These are phyloP conservation scores for Octonoba sinensis DNA, from an alignment of 2,888 invertebrate species.

Conservation along the genomic window DNA sequence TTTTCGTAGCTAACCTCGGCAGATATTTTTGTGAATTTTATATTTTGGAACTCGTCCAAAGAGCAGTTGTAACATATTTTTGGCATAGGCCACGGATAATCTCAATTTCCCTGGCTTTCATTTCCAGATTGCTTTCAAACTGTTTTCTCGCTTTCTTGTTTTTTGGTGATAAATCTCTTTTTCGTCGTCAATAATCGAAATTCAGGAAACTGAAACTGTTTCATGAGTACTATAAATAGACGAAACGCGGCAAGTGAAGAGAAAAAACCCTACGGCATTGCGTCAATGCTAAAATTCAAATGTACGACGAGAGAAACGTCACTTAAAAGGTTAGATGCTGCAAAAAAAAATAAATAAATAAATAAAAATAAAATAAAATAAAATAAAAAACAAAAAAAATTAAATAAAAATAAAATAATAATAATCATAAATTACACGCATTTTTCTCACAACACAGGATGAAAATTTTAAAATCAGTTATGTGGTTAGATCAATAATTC, in stretches of 20 bases:
- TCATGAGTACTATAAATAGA: conserved; percentile 34
- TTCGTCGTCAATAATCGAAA: conserved; percentile 33
- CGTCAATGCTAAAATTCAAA: conserved; percentile 6
- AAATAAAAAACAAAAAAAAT: too few relatives aligned
- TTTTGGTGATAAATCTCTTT: conserved; percentile 24
- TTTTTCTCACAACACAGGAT: too few relatives aligned
- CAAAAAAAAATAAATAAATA: neutral
- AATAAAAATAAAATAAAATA: too few relatives aligned
- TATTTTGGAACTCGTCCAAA: conserved; percentile 64
- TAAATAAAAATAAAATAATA: too few relatives aligned
- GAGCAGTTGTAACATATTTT: conserved; percentile 63
- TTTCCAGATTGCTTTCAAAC: conserved; percentile 1
- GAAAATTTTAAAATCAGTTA: too few relatives aligned
- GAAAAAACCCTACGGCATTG: neutral
- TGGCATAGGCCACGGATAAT: conserved; percentile 32
- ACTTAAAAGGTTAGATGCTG: neutral
- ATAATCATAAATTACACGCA: too few relatives aligned
- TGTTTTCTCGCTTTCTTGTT: neutral
- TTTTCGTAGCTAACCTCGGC: conserved; percentile 57
- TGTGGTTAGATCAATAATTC: too few relatives aligned
- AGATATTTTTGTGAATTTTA: conserved; percentile 63
- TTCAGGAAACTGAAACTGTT: conserved; percentile 18
- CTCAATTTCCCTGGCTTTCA: conserved; percentile 17
- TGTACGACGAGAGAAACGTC: conserved; percentile 7
- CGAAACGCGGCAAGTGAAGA: neutral